These are phyloP conservation scores for Etheostoma spectabile DNA, from an alignment of 2,113 vertebrate species.

Conservation along the genomic window DNA sequence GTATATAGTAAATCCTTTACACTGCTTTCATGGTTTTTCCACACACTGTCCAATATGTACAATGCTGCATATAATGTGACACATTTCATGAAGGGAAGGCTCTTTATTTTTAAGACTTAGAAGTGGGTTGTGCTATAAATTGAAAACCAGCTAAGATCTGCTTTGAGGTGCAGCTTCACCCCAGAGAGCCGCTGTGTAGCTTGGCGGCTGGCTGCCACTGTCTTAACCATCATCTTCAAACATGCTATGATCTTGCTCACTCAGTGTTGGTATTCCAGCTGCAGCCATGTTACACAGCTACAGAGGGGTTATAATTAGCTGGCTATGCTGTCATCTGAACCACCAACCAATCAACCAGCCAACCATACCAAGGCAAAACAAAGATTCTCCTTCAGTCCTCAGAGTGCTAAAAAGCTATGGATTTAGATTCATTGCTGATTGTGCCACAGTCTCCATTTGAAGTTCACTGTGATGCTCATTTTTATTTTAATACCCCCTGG, in stretches of 20 bases:
- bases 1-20: neutral
- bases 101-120: constrained; percentile 25
- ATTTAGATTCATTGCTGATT: constrained; percentile 64
- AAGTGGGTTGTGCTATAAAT: constrained; percentile 47
- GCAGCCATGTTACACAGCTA: constrained; percentile 71
- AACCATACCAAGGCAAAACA: constrained; percentile 15
- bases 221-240: constrained; percentile 71
- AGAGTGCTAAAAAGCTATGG: constrained; percentile 28
- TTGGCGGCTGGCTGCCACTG: constrained; percentile 30
- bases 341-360: constrained; percentile 43
- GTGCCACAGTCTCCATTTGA: constrained; percentile 58
- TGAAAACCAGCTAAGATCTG: constrained; percentile 58
- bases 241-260: constrained; percentile 64
- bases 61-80: constrained; percentile 12
- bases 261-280: constrained; percentile 46
- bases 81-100: constrained; percentile 35
- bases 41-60: neutral
- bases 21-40: constrained; percentile 9
- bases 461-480: constrained; percentile 68
- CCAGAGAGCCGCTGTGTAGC: constrained; percentile 30
- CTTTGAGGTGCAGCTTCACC: constrained; percentile 59
- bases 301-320: constrained; percentile 75
- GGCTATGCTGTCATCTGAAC: constrained; percentile 54
- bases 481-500: constrained; percentile 67
- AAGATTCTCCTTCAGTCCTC: constrained; percentile 34